Evolutionary conservation across 1,140 invertebrate genomes (phyloP).

Genomic region (Penaeus chinensis): DNA sequence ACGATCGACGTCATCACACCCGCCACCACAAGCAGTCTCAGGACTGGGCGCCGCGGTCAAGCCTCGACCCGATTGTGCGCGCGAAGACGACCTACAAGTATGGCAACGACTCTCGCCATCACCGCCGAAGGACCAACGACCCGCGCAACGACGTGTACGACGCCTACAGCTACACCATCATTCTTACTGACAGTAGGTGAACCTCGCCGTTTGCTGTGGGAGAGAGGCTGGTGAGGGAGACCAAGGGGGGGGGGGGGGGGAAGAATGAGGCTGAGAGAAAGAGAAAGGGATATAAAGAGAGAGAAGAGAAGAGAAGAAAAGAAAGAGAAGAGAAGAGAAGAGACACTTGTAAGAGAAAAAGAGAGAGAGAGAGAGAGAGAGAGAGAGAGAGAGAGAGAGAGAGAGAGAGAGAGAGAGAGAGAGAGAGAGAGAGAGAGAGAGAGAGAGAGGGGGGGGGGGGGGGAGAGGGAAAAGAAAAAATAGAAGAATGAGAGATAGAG

Average conservation of each 20-base stretch:
- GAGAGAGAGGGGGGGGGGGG: not conserved
- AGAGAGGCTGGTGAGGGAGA: not conserved
- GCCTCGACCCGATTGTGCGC: slow-evolving; percentile 14
- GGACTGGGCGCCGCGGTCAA: not conserved
- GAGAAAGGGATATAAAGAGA: not conserved
- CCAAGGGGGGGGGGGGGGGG: not conserved
- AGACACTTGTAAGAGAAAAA: not conserved
- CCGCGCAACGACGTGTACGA: slow-evolving; percentile 14
- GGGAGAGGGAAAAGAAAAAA: not conserved
- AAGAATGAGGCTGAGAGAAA: not conserved
- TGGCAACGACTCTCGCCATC: not conserved
- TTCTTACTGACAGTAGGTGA: slow-evolving; percentile 31
- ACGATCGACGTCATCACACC: not conserved
- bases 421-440: not conserved
- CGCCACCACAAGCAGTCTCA: too few species aligned
- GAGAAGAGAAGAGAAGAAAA: not conserved
- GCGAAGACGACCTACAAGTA: slow-evolving; percentile 16
- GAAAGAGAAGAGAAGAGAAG: not conserved
- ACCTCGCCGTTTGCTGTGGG: too few species aligned
- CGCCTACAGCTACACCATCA: slow-evolving; percentile 55
- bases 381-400: not conserved
- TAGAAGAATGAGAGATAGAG: not conserved
- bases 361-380: slow-evolving; percentile 1
- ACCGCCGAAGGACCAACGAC: slow-evolving; percentile 2
- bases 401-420: not conserved